Conservation (phyloP, 2,888 invertebrate genomes). For the Eupithecia pulchellata region DNA sequence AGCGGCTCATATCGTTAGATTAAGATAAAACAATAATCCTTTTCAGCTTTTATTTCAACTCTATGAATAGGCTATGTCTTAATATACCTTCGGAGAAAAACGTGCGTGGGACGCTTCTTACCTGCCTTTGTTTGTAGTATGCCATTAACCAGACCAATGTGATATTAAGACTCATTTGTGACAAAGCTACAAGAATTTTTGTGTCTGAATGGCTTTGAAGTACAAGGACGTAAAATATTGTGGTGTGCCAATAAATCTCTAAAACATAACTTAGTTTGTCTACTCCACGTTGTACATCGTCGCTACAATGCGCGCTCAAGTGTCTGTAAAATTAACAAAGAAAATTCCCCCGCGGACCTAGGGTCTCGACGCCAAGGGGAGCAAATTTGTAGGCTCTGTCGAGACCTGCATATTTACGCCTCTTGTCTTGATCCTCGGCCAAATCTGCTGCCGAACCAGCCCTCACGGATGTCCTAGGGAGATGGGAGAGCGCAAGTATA, state of each 20-base stretch:
- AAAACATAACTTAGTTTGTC: neutral
- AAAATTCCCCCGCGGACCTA: too few relatives aligned
- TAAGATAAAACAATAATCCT: conserved; percentile 85
- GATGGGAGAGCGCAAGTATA: too few relatives aligned
- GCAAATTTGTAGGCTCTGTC: too few relatives aligned
- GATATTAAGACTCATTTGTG: conserved; percentile 54
- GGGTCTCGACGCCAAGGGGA: too few relatives aligned
- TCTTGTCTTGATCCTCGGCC: too few relatives aligned
- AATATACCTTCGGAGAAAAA: conserved; percentile 53
- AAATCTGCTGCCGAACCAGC: too few relatives aligned
- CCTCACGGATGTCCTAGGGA: too few relatives aligned
- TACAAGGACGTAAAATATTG: neutral
- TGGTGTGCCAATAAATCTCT: neutral
- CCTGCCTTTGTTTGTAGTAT: conserved; percentile 55
- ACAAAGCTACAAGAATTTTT: conserved; percentile 3
- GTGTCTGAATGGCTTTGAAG: neutral
- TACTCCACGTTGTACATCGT: neutral
- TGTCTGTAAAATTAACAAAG: neutral
- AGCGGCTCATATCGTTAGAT: conserved; percentile 78
- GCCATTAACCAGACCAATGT: conserved; percentile 49
- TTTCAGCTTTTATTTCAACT: conserved; percentile 79
- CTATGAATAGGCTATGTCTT: conserved; percentile 66
- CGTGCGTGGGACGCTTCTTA: conserved; percentile 71
- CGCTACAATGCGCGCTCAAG: neutral
- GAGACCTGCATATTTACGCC: too few relatives aligned